These are phyloP conservation scores for Sardinella longiceps DNA, from an alignment of 2,797 vertebrate genomes.

Conservation along the genomic window DNA sequence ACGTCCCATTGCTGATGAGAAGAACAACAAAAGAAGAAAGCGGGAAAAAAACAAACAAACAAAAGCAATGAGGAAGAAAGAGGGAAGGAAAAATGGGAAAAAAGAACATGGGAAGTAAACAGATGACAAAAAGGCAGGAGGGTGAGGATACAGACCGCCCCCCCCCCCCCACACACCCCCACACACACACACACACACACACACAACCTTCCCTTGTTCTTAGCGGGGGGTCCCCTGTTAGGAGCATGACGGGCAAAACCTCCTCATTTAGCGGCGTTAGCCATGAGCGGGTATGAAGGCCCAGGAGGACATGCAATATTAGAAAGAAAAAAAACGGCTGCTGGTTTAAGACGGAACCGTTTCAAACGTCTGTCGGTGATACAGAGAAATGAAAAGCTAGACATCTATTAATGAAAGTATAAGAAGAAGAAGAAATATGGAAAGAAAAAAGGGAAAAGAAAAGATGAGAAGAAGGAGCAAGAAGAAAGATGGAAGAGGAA, in stretches of 20 bases:
- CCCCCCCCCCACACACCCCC: too few species aligned
- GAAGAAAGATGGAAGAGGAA: neutral
- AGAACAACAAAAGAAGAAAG: neutral
- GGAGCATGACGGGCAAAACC: neutral
- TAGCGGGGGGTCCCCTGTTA: neutral
- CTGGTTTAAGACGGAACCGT: neutral
- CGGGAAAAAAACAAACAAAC: neutral
- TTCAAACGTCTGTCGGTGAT: neutral
- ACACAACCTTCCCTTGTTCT: constrained; percentile 4
- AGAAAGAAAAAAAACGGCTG: neutral
- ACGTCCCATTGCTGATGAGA: neutral
- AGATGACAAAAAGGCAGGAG: neutral
- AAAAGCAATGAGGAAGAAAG: neutral
- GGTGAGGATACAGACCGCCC: neutral
- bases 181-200: too few species aligned
- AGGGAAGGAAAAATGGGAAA: neutral
- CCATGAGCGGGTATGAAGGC: neutral
- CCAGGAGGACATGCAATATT: neutral
- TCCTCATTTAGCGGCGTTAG: neutral
- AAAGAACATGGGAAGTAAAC: neutral
- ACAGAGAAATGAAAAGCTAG: neutral
- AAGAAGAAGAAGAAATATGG: neutral
- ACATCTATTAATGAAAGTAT: neutral
- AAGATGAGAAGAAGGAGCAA: neutral
- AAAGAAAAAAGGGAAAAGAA: neutral